phyloP scores from a whole-genome alignment of 2,888 invertebrate species.

The Sceliomorpha sp. region DNA sequence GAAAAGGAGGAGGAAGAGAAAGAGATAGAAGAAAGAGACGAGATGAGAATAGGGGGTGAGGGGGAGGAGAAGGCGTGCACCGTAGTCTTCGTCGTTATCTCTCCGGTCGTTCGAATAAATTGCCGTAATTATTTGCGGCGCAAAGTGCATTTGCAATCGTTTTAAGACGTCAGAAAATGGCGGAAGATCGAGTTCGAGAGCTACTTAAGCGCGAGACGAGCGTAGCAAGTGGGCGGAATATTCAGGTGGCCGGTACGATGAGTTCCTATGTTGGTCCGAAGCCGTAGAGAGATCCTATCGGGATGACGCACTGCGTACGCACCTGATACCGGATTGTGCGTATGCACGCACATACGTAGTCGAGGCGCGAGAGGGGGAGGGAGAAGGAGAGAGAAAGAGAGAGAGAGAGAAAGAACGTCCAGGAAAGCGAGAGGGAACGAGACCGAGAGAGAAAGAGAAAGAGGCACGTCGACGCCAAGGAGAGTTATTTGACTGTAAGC shows the following conservation, averaged over 20 bases:
- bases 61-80: constrained; percentile 37
- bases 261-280: constrained; percentile 44
- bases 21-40: constrained; percentile 4
- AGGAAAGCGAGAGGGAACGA: constrained; percentile 6
- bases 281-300: constrained; percentile 74
- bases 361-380: constrained; percentile 7
- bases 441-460: constrained; percentile 23
- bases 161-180: constrained; percentile 58
- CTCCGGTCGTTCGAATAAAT: constrained; percentile 58
- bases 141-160: constrained; percentile 59
- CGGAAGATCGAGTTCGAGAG: constrained; percentile 58
- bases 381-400: constrained; percentile 26
- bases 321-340: constrained; percentile 73
- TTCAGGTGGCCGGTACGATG: constrained; percentile 61
- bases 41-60: constrained; percentile 14
- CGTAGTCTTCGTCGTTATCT: constrained; percentile 57
- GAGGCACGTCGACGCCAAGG: constrained; percentile 51
- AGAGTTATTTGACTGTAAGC: constrained; percentile 68
- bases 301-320: constrained; percentile 78
- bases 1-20: constrained; percentile 3
- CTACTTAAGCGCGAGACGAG: constrained; percentile 53
- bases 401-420: constrained; percentile 47
- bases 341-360: constrained; percentile 51
- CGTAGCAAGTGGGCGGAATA: constrained; percentile 73
- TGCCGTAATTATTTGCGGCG: constrained; percentile 59